A percentile compares a stretch with the other conserved stretches of the same genome.
Conservation (phyloP, 2,888 invertebrate species). For the Drosophila subquinaria region DNA sequence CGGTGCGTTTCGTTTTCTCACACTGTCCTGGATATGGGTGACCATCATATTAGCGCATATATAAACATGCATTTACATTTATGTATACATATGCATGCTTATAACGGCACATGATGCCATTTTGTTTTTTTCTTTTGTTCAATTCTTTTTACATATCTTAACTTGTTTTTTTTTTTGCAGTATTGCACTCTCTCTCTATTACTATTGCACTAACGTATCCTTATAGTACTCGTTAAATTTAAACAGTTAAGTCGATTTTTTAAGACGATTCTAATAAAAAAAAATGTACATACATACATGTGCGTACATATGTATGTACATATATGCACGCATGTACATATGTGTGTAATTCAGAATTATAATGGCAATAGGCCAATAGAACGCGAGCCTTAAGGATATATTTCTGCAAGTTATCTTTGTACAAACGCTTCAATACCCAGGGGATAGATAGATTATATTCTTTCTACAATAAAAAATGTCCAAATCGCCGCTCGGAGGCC, state of each 20-base stretch:
- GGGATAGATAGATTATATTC: slow-evolving; percentile 23
- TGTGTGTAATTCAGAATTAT: slow-evolving; percentile 22
- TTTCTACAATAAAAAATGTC: slow-evolving; percentile 27
- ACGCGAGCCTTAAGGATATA: slow-evolving; percentile 40
- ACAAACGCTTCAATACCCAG: slow-evolving; percentile 45
- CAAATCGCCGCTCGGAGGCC: neutral
- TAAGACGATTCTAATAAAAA: slow-evolving; percentile 30
- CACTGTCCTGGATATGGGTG: slow-evolving; percentile 40
- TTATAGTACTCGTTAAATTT: slow-evolving; percentile 44
- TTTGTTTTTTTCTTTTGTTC: slow-evolving; percentile 4
- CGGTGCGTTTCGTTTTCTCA: slow-evolving; percentile 49
- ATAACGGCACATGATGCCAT: neutral
- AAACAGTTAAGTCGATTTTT: slow-evolving; percentile 48
- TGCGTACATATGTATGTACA: neutral
- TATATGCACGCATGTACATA: neutral
- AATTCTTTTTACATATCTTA: slow-evolving; percentile 11
- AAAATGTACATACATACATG: slow-evolving; percentile 13
- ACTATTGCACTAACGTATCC: slow-evolving; percentile 58
- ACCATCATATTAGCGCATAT: slow-evolving; percentile 8
- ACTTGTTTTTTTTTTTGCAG: slow-evolving; percentile 17
- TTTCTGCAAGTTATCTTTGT: slow-evolving; percentile 41
- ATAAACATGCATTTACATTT: slow-evolving; percentile 6
- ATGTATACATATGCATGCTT: slow-evolving; percentile 14
- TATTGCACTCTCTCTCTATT: slow-evolving; percentile 51
- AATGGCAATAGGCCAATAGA: slow-evolving; percentile 44